phyloP scores from a whole-genome alignment of 2,113 vertebrate species.

The Lophochroa leadbeateri region DNA sequence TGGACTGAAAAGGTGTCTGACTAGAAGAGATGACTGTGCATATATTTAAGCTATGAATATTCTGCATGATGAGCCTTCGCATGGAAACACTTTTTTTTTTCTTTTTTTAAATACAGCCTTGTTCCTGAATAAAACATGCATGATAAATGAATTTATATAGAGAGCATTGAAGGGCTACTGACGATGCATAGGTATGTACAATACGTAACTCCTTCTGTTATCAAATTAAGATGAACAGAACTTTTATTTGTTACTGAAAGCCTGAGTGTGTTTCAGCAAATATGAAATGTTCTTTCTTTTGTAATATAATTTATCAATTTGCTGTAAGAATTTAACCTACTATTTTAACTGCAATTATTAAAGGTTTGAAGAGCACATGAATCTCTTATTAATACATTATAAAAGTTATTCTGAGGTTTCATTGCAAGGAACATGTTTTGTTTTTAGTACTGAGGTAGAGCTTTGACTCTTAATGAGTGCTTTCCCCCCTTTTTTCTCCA shows the following conservation, averaged over 20 bases:
- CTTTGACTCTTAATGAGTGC: slow-evolving; percentile 75
- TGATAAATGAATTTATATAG: slow-evolving; percentile 17
- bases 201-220: neutral
- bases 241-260: neutral
- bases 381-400: slow-evolving; percentile 24
- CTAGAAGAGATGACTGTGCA: slow-evolving; percentile 67
- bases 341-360: slow-evolving; percentile 35
- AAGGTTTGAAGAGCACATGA: slow-evolving; percentile 10
- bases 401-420: slow-evolving; percentile 32
- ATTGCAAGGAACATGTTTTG: slow-evolving; percentile 16
- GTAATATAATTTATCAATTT: slow-evolving; percentile 35
- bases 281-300: neutral
- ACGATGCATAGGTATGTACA: neutral
- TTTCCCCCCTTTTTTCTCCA: slow-evolving; percentile 42
- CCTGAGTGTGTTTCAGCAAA: neutral
- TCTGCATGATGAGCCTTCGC: slow-evolving; percentile 8
- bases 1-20: slow-evolving; percentile 58
- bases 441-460: slow-evolving; percentile 26
- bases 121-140: slow-evolving; percentile 29
- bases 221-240: neutral
- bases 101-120: neutral
- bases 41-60: slow-evolving; percentile 66
- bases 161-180: neutral
- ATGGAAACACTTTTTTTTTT: neutral
- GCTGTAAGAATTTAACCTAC: slow-evolving; percentile 4